These are phyloP conservation scores for Cuculus canorus DNA, from an alignment of 2,797 vertebrate species.

Conservation along the genomic window DNA sequence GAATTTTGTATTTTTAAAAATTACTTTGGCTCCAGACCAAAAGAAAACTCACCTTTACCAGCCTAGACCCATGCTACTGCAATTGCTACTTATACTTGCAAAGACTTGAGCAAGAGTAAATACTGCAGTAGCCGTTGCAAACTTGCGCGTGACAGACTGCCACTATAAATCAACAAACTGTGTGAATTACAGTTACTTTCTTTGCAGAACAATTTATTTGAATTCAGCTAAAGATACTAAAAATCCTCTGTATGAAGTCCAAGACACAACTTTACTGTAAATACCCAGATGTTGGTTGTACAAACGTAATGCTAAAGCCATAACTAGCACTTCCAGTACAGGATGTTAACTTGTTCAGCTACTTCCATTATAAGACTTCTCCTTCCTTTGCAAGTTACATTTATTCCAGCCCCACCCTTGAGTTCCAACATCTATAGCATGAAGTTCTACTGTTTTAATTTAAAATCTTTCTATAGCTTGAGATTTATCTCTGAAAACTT, in stretches of 20 bases:
- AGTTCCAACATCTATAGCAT: neutral
- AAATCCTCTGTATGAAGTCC: neutral
- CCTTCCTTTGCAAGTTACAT: neutral
- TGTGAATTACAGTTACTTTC: neutral
- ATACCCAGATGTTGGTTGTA: neutral
- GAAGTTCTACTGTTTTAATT: neutral
- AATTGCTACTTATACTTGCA: neutral
- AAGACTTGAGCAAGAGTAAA: neutral
- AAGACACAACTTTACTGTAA: neutral
- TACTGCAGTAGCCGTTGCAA: neutral
- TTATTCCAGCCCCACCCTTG: neutral
- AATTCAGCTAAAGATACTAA: slow-evolving; percentile 21
- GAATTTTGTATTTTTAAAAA: neutral
- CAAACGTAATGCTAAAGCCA: neutral
- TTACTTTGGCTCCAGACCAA: neutral
- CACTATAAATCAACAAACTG: neutral
- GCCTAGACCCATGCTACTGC: neutral
- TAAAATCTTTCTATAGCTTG: neutral
- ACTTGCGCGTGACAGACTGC: neutral
- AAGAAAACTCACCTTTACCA: neutral
- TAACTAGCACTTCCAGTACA: slow-evolving; percentile 14
- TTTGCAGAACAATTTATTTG: neutral
- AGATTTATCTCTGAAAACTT: neutral
- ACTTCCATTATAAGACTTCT: neutral
- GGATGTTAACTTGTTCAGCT: slow-evolving; percentile 4